Evolutionary conservation across 2,888 invertebrate genomes (phyloP).

Genomic region (Metopia argyrocephala): DNA sequence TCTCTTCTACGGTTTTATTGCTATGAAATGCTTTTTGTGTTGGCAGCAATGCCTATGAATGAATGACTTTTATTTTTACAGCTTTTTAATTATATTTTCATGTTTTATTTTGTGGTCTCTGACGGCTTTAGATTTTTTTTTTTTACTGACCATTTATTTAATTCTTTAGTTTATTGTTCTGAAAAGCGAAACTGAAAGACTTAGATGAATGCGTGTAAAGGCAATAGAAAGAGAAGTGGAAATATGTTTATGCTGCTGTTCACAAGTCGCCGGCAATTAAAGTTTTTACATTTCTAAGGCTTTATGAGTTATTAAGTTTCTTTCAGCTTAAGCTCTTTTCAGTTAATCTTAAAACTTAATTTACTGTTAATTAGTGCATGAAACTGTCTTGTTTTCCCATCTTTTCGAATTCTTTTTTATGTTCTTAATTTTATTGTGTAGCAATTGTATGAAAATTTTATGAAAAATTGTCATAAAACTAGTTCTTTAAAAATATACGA

Average conservation of each 20-base stretch:
- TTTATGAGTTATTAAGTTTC: constrained; percentile 54
- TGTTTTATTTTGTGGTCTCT: constrained; percentile 20
- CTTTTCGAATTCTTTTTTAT: background rate
- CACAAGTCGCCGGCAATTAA: constrained; percentile 28
- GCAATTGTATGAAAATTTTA: too few relatives aligned
- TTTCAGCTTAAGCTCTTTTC: constrained; percentile 54
- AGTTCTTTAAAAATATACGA: too few relatives aligned
- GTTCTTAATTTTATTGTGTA: too few relatives aligned
- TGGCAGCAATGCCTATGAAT: too few relatives aligned
- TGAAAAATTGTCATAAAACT: too few relatives aligned
- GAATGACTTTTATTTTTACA: constrained; percentile 42
- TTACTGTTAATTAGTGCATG: constrained; percentile 58
- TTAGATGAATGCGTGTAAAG: background rate
- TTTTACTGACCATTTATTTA: constrained; percentile 13
- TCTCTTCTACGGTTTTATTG: too few relatives aligned
- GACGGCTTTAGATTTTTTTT: background rate
- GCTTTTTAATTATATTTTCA: constrained; percentile 60
- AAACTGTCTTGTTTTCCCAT: constrained; percentile 14
- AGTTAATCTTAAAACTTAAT: constrained; percentile 60
- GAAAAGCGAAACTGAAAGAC: background rate
- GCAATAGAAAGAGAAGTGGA: background rate
- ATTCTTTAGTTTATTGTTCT: constrained; percentile 46
- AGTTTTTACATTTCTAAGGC: constrained; percentile 46
- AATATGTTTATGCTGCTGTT: background rate
- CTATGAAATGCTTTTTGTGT: too few relatives aligned